A percentile compares a stretch with the other conserved stretches of the same genome.
These are phyloP conservation scores for Emydura subglobosa DNA, from an alignment of 2,113 vertebrate species.

Conservation along the genomic window DNA sequence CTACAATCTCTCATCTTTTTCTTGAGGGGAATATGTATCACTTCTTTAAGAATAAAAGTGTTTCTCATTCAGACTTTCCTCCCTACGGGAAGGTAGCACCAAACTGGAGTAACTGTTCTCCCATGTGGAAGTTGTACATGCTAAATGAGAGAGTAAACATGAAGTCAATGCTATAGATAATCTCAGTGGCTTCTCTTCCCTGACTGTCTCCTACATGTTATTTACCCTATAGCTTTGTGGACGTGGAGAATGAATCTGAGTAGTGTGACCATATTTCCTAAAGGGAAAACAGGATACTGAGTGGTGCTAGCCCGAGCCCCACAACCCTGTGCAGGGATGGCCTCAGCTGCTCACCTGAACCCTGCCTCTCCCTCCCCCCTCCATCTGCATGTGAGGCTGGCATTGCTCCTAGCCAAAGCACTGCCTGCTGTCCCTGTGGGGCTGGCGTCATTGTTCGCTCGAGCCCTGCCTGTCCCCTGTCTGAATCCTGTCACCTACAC, in stretches of 20 bases:
- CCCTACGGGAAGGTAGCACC: not conserved
- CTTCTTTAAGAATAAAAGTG: not conserved
- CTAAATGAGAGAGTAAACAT: not conserved
- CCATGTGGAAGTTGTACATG: not conserved
- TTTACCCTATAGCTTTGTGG: not conserved
- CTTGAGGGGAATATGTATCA: not conserved
- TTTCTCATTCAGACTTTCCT: not conserved
- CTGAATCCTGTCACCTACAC: too few species aligned
- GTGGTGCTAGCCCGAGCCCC: too few species aligned
- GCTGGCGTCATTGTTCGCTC: too few species aligned
- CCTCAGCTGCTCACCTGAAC: not conserved
- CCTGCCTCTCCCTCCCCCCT: too few species aligned
- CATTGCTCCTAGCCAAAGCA: too few species aligned
- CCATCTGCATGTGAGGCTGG: too few species aligned
- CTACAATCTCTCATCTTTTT: not conserved
- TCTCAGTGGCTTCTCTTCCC: not conserved
- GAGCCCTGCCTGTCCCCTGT: too few species aligned
- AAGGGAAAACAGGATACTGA: too few species aligned
- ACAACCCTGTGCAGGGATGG: too few species aligned
- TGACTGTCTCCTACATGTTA: not conserved
- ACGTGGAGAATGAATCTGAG: not conserved
- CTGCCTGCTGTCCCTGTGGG: too few species aligned
- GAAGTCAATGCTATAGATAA: not conserved
- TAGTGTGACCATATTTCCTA: too few species aligned
- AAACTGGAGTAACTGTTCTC: not conserved